Evolutionary conservation across 2,888 invertebrate species (phyloP).

Genomic region (Erannis defoliaria): DNA sequence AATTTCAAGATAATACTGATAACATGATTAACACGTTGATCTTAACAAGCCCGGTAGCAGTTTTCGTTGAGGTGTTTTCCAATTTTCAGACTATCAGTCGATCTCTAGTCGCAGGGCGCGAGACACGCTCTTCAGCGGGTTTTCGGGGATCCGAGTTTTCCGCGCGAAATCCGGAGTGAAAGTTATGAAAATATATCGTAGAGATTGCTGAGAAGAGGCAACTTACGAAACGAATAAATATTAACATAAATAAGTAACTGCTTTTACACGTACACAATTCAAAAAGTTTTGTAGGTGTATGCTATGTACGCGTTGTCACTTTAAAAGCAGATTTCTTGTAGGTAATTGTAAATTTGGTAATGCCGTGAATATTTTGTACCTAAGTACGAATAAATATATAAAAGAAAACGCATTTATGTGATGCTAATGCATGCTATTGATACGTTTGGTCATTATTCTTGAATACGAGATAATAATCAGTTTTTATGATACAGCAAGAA

Average conservation of each 20-base stretch:
- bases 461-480: no score
- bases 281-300: no score
- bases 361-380: no score
- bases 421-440: no score
- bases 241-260: background rate
- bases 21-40: constrained; percentile 45
- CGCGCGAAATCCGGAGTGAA: constrained; percentile 24
- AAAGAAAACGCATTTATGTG: no score
- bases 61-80: constrained; percentile 38
- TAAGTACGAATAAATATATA: no score
- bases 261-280: background rate
- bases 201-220: background rate
- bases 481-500: no score
- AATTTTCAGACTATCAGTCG: constrained; percentile 70
- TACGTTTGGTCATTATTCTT: no score
- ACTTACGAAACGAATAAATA: background rate
- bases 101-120: constrained; percentile 53
- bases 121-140: constrained; percentile 57
- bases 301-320: no score
- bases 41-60: constrained; percentile 37
- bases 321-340: no score
- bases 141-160: constrained; percentile 47
- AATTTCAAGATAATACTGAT: constrained; percentile 42
- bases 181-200: background rate
- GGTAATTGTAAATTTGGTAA: no score